phyloP scores from a whole-genome alignment of 2,888 invertebrate species.

The Temnothorax ravouxi region DNA sequence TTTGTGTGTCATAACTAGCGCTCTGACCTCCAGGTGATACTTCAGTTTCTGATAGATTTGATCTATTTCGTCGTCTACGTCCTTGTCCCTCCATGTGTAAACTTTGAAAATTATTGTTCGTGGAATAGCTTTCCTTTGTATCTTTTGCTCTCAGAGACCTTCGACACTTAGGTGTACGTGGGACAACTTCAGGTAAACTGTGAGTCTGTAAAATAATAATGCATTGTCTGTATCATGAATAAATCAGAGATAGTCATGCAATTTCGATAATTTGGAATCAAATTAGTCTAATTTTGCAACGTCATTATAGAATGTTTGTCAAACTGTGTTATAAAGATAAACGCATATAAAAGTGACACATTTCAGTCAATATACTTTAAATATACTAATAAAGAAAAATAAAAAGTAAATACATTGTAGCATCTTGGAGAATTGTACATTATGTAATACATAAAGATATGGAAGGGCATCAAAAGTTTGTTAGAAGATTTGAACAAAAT shows the following conservation, averaged over 20 bases:
- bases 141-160: background rate
- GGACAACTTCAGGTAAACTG: background rate
- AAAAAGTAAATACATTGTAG: too few relatives aligned
- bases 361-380: background rate
- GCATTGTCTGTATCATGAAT: background rate
- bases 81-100: background rate
- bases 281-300: background rate
- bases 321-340: background rate
- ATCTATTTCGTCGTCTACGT: background rate
- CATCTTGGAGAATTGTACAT: background rate
- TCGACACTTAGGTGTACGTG: background rate
- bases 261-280: background rate
- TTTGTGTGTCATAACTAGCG: background rate
- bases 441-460: background rate
- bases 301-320: background rate
- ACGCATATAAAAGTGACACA: background rate
- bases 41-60: background rate
- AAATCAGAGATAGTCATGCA: background rate
- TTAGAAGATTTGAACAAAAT: too few relatives aligned
- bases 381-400: background rate
- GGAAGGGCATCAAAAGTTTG: too few relatives aligned
- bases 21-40: background rate
- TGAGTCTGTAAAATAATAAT: conserved; percentile 22
- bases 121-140: background rate
- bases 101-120: background rate